Base-by-base conservation (phyloP, 2,797 vertebrate genomes). In the Acrossocheilus fasciatus region DNA sequence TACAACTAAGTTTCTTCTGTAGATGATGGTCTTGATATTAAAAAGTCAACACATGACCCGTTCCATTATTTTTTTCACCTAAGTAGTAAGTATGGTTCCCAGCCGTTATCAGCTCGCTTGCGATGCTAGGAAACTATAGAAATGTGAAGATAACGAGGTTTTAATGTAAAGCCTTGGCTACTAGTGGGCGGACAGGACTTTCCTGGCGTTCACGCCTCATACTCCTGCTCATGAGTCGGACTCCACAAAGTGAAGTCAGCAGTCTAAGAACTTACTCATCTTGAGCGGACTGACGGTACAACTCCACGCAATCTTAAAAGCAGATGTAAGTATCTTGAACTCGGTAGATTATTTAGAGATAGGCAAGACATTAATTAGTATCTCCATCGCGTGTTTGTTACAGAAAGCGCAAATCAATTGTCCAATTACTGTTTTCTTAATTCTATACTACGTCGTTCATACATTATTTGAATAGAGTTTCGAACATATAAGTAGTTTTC, bases 141-240 rank as follows among this genome's bases (percentile, higher is more conserved):
- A 3, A 18, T 3, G 8, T 30, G 18, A 4, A 30, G 39, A 11
- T 64, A 18, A 14, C n/a, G 18, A 36, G 9, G 17, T 12, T 34
- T 66, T 34, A 8, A 20, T 18, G 30, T 5, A 8, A 20, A 18
- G 4, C 23, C 23, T 2, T 7, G 0, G 12, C 10, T 4, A 7
- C 26, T 10, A 74, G 81, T 83, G 81, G 54, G 81, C 70, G 70
- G 69, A 74, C 18, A 62, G 7, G 6, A 34, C 50, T 74, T 43
- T 74, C 4, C 18, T 36, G 54, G 23, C 11, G 18, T 62, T 30
- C 17, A 73, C 23, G 36, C 69, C 39, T 73, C 17, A 30, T 1
- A 10, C 30, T 7, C 11, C 50, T 23, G 47, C 41, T 80, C 78
- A 23, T 0, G 6, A 64, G 50, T 30, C 81, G 62, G 36, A 79